phyloP scores from a whole-genome alignment of 2,888 invertebrate genomes.

The Mythimna vitellina region DNA sequence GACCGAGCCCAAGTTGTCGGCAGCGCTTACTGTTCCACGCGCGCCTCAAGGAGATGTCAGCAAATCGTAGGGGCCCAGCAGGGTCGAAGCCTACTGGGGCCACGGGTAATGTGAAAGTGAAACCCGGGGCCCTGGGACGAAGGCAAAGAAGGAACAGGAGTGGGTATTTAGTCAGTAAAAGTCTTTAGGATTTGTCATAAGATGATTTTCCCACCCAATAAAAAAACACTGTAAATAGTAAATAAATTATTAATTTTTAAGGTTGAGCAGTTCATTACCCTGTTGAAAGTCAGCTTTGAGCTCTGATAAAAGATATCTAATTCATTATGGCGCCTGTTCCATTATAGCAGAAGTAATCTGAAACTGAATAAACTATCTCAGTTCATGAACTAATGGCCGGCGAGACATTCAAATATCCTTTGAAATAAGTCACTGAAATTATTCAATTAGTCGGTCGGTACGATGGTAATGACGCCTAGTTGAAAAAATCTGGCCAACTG shows the following conservation, averaged over 20 bases:
- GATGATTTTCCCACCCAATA: too few species aligned
- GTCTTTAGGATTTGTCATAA: too few species aligned
- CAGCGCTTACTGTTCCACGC: too few species aligned
- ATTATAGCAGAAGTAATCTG: conserved; percentile 50
- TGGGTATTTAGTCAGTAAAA: too few species aligned
- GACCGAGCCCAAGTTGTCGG: too few species aligned
- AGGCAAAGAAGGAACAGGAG: too few species aligned
- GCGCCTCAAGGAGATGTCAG: too few species aligned
- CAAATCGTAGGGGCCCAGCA: too few species aligned
- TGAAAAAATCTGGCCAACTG: conserved; percentile 33
- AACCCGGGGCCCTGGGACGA: too few species aligned
- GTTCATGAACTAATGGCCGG: conserved; percentile 40
- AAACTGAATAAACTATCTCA: conserved; percentile 58
- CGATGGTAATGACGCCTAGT: conserved; percentile 57
- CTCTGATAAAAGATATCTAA: conserved; percentile 46
- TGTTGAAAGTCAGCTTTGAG: conserved; percentile 26
- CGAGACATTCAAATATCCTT: conserved; percentile 58
- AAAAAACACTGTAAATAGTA: background rate
- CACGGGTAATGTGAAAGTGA: too few species aligned
- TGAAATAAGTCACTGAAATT: conserved; percentile 49
- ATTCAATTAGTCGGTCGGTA: conserved; percentile 46
- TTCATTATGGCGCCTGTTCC: conserved; percentile 43
- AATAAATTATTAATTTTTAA: conserved; percentile 4
- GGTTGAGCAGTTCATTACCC: background rate
- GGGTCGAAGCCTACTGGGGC: too few species aligned